A percentile compares a stretch with the other conserved stretches of the same genome.
Evolutionary conservation across 2,888 invertebrate genomes (phyloP).

Genomic region (Drosophila rubida): DNA sequence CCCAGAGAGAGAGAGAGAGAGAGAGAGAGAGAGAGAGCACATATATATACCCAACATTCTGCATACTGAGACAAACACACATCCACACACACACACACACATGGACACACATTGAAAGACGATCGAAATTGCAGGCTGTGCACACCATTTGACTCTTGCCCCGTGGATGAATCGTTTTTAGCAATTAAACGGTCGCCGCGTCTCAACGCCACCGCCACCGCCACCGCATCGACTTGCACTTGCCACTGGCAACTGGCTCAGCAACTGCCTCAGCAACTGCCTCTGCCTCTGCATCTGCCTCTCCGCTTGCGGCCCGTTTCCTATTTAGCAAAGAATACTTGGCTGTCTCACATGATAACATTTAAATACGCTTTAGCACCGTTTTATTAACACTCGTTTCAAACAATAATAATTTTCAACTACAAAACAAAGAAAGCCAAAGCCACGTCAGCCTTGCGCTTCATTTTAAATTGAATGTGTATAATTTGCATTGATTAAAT

Average conservation of each 20-base stretch:
- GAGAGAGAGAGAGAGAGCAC: too few species aligned
- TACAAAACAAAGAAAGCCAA: too few species aligned
- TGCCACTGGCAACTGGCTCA: too few species aligned
- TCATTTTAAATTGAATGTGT: too few species aligned
- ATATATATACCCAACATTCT: too few species aligned
- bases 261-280: too few species aligned
- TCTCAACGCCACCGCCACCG: conserved; percentile 18
- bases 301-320: conserved; percentile 2
- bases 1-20: too few species aligned
- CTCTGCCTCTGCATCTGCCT: neutral
- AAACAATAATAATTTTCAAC: too few species aligned
- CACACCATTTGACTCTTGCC: conserved; percentile 17
- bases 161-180: conserved; percentile 37
- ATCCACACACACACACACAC: neutral
- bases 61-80: neutral
- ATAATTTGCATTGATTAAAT: too few species aligned
- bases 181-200: conserved; percentile 46
- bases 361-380: neutral
- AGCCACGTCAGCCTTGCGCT: too few species aligned
- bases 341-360: neutral
- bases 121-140: conserved; percentile 34
- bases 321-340: conserved; percentile 6
- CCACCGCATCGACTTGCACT: conserved; percentile 13
- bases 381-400: too few species aligned
- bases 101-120: neutral